Base-by-base conservation (phyloP, 1,140 invertebrate genomes). In the Polypedilum vanderplanki region DNA sequence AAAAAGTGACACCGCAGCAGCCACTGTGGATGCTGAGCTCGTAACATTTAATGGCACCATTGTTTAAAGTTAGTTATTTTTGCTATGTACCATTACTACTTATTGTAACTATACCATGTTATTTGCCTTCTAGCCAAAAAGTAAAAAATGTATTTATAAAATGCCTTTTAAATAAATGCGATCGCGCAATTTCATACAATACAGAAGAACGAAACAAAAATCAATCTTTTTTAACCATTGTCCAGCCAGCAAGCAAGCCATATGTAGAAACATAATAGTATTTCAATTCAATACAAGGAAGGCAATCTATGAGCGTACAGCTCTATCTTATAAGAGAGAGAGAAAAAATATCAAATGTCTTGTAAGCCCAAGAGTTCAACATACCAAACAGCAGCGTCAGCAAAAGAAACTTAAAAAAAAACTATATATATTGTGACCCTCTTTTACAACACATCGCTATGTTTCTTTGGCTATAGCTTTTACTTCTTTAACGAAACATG, bases 381-480 rank as follows among this genome's bases (percentile, higher is more conserved):
- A 57, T 57, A 57, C 46, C 46, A 57, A n/a, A 12, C 46, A 57
- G 46, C 46, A 57, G 46, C 46, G 46, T 57, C 46, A 57, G 46
- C 46, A 57, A 57, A 57, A 57, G 24, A 33, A 33, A 33, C 24
- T 33, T 5, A 33, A 57, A 12, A 46, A 46, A 12, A 57, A 3
- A 12, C 46, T 57, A 57, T n/a, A 57, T 57, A 15, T 57, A 57
- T 57, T 12, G 46, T 57, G 46, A 57, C 46, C 46, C 46, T 57
- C 46, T 57, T 57, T 57, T 33, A 33, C 24, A 33, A 33, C 24
- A 33, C 24, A 33, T 33, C 24, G 46, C n/a, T 57, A 12, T 46
- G 8, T 12, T 46, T 46, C 41, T 46, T 46, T 8, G 2, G 2
- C 41, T 12, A 9, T 57, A n/a, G 7, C 46, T 57, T 15, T 33